Base-by-base conservation (phyloP, 2,888 invertebrate species). In the Euproctis similis region DNA sequence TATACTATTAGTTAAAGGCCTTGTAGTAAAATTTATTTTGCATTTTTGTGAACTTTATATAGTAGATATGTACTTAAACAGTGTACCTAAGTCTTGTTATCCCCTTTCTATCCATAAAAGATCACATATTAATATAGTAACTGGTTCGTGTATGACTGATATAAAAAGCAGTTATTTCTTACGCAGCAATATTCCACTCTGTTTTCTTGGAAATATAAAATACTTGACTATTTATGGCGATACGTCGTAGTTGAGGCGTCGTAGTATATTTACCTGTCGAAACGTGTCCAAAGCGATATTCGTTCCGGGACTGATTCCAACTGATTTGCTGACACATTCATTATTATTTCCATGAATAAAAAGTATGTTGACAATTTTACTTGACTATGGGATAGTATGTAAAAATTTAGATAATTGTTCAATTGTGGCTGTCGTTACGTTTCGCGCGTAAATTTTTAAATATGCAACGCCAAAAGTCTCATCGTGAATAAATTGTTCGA, bases 331-430 rank as follows among this genome's bases (percentile, higher is more conserved):
- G 67, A 67, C 69, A 72, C 64, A 63, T 67, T 59, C 61, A 64
- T 56, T 60, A 61, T 61, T 61, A 61, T 60, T 61, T 53, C 62
- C 59, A 65, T 71, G 72, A 72, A 72, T 72, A 73, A 70, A 63
- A 67, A 70, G 58, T 58, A 52, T 59, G 58, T 60, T 61, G 63
- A 61, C 66, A 59, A 59, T 48, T 42, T 51, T 38, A 49, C 50
- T 58, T 68, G 70, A 68, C 73, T 71, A 63, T 52, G 46, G 66
- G 62, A 69, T 72, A 68, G 62, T 73, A 66, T 64, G 59, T 41
- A 47, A 49, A 51, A 59, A 71, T 74, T 74, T 69, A 69, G 65
- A 72, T 70, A 59, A n/a, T 66, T 59, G 55, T 54, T 53, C 47
- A 46, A 50, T 56, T 57, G 56, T 57, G 52, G 48, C 34, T 45